A percentile compares a stretch with the other conserved stretches of the same genome.
Conservation (phyloP, 2,888 invertebrate genomes). For the Standfussiana lucernea region DNA sequence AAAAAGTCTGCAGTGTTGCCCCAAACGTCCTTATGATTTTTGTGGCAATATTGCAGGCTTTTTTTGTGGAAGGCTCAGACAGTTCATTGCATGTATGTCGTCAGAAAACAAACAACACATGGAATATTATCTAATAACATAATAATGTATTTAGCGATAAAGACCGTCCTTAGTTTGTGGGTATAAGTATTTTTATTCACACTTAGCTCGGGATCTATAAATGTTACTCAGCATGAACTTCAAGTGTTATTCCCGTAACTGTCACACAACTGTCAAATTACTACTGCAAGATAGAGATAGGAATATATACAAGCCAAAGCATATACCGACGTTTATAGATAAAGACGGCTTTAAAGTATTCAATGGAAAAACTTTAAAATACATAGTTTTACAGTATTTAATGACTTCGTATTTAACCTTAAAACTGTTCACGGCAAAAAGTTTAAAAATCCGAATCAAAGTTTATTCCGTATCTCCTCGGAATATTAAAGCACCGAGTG, state of each 20-base stretch:
- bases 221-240: background rate
- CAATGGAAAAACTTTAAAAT: slow-evolving; percentile 1
- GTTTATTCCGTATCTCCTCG: slow-evolving; percentile 14
- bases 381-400: background rate
- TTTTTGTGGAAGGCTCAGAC: background rate
- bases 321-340: background rate
- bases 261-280: background rate
- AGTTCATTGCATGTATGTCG: background rate
- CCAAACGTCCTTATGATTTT: background rate
- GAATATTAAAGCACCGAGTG: slow-evolving; percentile 2
- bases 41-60: background rate
- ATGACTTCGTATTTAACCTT: background rate
- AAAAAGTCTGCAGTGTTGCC: background rate
- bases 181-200: background rate
- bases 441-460: slow-evolving; percentile 10
- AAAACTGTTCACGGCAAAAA: slow-evolving; percentile 1
- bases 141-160: background rate
- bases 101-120: background rate
- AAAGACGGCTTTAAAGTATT: background rate
- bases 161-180: background rate
- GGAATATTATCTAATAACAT: background rate
- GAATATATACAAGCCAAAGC: background rate
- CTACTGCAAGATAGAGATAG: background rate
- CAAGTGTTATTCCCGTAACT: background rate
- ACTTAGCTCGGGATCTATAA: background rate